Conservation (phyloP, 2,888 invertebrate species). For the Tolmerus cingulatus region DNA sequence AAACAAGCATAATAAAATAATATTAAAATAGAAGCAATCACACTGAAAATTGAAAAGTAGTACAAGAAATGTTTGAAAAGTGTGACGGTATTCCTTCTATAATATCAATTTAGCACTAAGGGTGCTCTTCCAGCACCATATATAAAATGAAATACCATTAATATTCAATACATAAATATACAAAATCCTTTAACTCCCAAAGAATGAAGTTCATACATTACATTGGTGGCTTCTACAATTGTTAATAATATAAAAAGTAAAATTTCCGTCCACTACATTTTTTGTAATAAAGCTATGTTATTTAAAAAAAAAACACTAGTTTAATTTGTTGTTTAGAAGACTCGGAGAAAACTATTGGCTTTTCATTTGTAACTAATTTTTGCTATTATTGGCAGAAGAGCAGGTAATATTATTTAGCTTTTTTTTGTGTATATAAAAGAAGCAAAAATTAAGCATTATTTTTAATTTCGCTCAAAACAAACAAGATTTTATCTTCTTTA, state of each 20-base stretch:
- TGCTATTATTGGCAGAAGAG: too few species aligned
- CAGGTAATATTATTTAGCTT: too few species aligned
- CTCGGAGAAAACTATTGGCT: neutral
- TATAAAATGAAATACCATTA: neutral
- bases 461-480: too few species aligned
- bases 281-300: neutral
- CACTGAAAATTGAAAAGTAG: neutral
- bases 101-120: conserved; percentile 1
- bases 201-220: neutral
- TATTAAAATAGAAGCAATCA: neutral
- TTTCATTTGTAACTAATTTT: too few species aligned
- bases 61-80: neutral
- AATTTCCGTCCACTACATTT: neutral
- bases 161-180: neutral
- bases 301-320: neutral
- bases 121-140: neutral
- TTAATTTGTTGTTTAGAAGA: neutral
- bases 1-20: neutral
- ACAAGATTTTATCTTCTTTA: too few species aligned
- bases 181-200: neutral
- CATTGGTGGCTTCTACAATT: neutral
- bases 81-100: neutral
- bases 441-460: too few species aligned
- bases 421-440: too few species aligned
- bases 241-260: neutral